A percentile compares a stretch with the other conserved stretches of the same genome.
Conservation (phyloP, 2,113 vertebrate species). For the Corynorhinus townsendii region DNA sequence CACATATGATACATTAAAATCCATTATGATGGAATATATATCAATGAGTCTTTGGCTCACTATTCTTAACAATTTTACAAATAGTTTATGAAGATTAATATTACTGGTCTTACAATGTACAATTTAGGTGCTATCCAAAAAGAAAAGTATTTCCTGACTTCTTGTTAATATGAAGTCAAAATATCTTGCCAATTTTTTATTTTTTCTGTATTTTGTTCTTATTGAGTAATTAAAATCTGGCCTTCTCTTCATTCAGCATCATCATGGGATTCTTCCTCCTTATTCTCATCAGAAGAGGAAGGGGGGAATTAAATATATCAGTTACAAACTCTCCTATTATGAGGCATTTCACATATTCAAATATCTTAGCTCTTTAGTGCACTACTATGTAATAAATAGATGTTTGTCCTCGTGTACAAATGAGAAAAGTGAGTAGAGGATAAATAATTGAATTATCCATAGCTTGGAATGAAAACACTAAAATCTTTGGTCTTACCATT, state of each 20-base stretch:
- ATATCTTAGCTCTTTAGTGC: not conserved
- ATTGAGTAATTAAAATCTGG: not conserved
- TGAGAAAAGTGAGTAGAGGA: not conserved
- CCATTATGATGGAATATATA: not conserved
- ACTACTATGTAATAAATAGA: not conserved
- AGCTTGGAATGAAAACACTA: not conserved
- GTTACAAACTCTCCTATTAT: not conserved
- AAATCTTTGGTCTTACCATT: not conserved
- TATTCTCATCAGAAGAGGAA: not conserved
- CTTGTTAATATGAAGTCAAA: not conserved
- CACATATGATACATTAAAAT: not conserved
- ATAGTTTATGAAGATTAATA: not conserved
- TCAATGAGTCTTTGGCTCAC: not conserved
- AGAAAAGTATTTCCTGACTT: not conserved
- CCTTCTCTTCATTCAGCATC: not conserved
- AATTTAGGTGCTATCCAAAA: not conserved
- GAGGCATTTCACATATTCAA: fast-evolving
- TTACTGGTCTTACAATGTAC: not conserved
- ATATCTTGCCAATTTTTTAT: not conserved
- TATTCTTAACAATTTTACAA: not conserved
- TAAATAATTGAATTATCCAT: not conserved
- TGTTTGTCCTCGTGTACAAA: not conserved
- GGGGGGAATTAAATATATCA: not conserved
- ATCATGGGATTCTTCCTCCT: not conserved
- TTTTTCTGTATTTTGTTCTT: not conserved